These are phyloP conservation scores for Intellagama lesueurii DNA, from an alignment of 2,797 vertebrate genomes.

Conservation along the genomic window DNA sequence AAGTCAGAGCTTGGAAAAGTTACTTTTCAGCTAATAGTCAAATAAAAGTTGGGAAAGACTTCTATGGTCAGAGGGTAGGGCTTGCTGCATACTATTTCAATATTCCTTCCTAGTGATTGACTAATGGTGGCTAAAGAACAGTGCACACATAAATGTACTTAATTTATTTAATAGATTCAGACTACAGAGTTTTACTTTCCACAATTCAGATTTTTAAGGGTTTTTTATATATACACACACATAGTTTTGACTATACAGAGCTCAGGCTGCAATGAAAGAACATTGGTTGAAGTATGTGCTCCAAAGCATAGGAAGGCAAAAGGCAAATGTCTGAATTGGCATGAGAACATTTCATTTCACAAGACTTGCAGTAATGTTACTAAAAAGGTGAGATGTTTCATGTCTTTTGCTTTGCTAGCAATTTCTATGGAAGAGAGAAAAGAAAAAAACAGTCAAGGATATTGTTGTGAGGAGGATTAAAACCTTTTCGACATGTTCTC, in stretches of 20 bases:
- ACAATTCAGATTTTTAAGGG: no score
- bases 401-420: background rate
- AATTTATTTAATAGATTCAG: background rate
- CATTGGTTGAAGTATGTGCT: background rate
- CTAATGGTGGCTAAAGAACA: background rate
- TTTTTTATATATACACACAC: background rate
- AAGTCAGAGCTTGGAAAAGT: background rate
- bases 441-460: background rate
- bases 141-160: background rate
- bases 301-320: background rate
- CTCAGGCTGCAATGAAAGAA: background rate
- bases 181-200: background rate
- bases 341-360: background rate
- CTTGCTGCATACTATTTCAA: background rate
- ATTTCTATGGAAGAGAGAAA: background rate
- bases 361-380: background rate
- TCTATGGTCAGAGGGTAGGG: background rate
- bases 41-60: background rate
- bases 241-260: no score
- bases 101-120: no score
- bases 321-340: background rate
- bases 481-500: background rate
- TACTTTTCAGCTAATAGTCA: background rate
- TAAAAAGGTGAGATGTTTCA: background rate
- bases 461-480: background rate